A percentile compares a stretch with the other conserved stretches of the same genome.
Conservation (phyloP, 2,113 vertebrate species). For the Turnix velox region DNA sequence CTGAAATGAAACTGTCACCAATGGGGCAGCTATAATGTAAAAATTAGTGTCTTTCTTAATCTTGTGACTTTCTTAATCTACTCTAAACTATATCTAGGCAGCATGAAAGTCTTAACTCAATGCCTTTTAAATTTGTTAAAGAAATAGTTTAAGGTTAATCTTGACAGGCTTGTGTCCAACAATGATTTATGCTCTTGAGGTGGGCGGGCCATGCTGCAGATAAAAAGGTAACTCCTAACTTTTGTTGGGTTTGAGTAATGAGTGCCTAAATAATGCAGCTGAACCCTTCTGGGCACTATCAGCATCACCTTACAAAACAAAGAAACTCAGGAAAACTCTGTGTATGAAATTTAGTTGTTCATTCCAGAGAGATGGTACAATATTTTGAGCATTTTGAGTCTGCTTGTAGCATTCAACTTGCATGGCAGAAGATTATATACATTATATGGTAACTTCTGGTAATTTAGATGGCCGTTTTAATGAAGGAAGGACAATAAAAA, state of each 20-base stretch:
- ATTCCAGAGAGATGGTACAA: not conserved
- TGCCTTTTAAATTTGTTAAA: not conserved
- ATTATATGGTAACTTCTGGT: not conserved
- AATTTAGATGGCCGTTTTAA: not conserved
- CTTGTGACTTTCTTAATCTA: not conserved
- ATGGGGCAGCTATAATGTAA: conserved; percentile 11
- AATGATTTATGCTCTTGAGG: not conserved
- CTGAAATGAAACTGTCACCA: conserved; percentile 33
- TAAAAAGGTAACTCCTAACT: not conserved
- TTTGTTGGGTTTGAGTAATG: not conserved
- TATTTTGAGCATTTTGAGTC: not conserved
- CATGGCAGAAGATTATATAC: not conserved
- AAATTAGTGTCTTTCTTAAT: not conserved
- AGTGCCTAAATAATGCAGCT: not conserved
- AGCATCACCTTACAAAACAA: not conserved
- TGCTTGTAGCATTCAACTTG: not conserved
- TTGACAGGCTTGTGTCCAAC: not conserved
- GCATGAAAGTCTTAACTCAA: not conserved
- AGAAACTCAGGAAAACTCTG: not conserved
- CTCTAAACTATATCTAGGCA: not conserved
- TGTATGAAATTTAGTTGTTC: not conserved
- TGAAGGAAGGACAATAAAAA: not conserved
- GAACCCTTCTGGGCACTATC: not conserved
- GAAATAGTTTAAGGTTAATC: not conserved
- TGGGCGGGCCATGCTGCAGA: not conserved